Conservation (phyloP, 2,888 invertebrate genomes). For the Phrixothrix hirtus region DNA sequence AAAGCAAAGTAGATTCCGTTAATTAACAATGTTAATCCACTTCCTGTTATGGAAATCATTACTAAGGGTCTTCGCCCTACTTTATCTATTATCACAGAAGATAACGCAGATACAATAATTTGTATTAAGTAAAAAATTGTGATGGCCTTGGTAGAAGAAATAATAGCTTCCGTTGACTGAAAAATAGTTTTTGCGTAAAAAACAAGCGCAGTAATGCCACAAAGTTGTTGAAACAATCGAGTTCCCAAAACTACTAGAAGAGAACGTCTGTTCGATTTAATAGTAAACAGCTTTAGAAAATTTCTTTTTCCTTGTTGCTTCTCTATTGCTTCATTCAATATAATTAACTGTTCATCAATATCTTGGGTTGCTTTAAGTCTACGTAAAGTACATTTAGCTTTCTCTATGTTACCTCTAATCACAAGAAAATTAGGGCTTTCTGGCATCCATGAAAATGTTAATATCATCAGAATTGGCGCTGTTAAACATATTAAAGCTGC, state of each 20-base stretch:
- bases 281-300: background rate
- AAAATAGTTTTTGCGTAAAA: constrained; percentile 66
- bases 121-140: constrained; percentile 61
- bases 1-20: constrained; percentile 49
- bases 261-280: constrained; percentile 50
- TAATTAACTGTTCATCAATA: constrained; percentile 54
- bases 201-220: constrained; percentile 64
- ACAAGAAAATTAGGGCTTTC: constrained; percentile 62
- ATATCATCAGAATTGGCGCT: constrained; percentile 61
- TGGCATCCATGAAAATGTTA: constrained; percentile 65
- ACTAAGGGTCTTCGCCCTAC: constrained; percentile 66
- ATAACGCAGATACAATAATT: constrained; percentile 58
- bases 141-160: constrained; percentile 58
- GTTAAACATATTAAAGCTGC: constrained; percentile 61
- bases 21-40: constrained; percentile 47
- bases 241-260: constrained; percentile 64
- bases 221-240: constrained; percentile 63
- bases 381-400: constrained; percentile 59
- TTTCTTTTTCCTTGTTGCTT: constrained; percentile 1
- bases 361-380: constrained; percentile 60
- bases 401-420: constrained; percentile 49
- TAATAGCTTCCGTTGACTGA: constrained; percentile 49
- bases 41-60: constrained; percentile 57
- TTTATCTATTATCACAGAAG: constrained; percentile 63
- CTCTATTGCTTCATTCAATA: background rate